These are phyloP conservation scores for Oncorhynchus nerka DNA, from an alignment of 2,113 vertebrate species.

Conservation along the genomic window DNA sequence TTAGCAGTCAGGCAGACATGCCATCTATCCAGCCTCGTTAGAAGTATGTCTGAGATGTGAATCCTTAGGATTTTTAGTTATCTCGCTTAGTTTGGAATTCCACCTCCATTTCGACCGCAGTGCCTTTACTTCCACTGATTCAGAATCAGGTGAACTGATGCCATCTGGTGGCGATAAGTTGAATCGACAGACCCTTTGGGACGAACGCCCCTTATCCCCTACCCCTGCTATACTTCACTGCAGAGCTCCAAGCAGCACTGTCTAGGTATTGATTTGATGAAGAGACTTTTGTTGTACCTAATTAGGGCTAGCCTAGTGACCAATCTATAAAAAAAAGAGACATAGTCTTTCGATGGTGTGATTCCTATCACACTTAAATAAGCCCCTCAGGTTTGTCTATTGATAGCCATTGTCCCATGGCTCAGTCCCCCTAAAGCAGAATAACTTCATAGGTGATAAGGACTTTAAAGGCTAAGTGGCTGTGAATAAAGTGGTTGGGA, in stretches of 20 bases:
- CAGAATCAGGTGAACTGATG: conserved; percentile 15
- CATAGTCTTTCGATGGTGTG: conserved; percentile 25
- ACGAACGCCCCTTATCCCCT: not conserved
- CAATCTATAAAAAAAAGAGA: conserved; percentile 28
- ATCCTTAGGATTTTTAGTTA: not conserved
- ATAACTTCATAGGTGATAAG: conserved; percentile 50
- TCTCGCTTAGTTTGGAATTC: conserved; percentile 6
- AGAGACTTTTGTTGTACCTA: conserved; percentile 9
- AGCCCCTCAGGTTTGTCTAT: conserved; percentile 41
- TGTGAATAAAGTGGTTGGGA: conserved; percentile 63
- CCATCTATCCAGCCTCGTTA: conserved; percentile 29
- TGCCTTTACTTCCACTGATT: not conserved
- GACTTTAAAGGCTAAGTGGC: conserved; percentile 60
- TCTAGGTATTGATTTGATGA: conserved; percentile 37
- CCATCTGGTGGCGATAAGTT: conserved; percentile 61
- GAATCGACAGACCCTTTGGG: not conserved
- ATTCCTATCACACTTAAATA: conserved; percentile 35
- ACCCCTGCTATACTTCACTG: not conserved
- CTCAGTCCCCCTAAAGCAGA: conserved; percentile 3
- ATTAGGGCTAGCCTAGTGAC: conserved; percentile 22
- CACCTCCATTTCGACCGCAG: not conserved
- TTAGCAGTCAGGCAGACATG: conserved; percentile 30
- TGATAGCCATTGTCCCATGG: conserved; percentile 15
- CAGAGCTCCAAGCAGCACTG: not conserved
- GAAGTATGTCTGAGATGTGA: conserved; percentile 9